Evolutionary conservation across 2,113 vertebrate genomes (phyloP).

Genomic region (Erythrocercus mccallii): DNA sequence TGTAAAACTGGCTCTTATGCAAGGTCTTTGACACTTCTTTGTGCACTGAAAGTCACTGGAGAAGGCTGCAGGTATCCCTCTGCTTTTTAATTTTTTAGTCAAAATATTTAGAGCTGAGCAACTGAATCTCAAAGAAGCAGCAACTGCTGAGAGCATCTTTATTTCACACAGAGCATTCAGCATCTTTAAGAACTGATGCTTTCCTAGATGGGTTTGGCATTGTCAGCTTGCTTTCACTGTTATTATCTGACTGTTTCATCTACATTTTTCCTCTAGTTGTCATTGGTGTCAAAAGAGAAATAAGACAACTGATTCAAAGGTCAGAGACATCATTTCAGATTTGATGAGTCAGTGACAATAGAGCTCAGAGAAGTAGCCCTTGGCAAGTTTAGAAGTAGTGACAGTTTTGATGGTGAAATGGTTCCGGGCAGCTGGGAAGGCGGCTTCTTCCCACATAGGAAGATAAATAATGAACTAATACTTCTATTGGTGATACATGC

Average conservation of each 20-base stretch:
- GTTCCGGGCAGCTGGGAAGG: background rate
- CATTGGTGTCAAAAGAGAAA: constrained; percentile 53
- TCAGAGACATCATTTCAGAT: constrained; percentile 54
- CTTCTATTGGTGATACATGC: background rate
- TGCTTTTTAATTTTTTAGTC: background rate
- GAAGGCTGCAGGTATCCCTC: background rate
- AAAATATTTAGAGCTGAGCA: background rate
- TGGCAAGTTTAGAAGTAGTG: constrained; percentile 17
- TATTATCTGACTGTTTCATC: constrained; percentile 38
- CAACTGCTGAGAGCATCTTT: background rate
- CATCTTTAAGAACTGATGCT: background rate
- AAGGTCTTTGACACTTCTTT: background rate
- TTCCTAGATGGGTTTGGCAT: constrained; percentile 12
- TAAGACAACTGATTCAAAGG: constrained; percentile 56
- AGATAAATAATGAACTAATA: background rate
- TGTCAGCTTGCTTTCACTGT: constrained; percentile 19
- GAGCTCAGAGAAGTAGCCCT: background rate
- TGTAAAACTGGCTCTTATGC: background rate
- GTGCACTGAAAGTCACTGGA: background rate
- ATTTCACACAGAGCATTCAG: background rate
- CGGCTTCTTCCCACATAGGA: background rate
- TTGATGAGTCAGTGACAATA: constrained; percentile 56
- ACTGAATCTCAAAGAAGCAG: background rate
- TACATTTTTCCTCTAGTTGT: constrained; percentile 40
- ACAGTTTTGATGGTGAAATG: background rate